phyloP scores from a whole-genome alignment of 2,113 vertebrate genomes.

The Heterocephalus glaber region DNA sequence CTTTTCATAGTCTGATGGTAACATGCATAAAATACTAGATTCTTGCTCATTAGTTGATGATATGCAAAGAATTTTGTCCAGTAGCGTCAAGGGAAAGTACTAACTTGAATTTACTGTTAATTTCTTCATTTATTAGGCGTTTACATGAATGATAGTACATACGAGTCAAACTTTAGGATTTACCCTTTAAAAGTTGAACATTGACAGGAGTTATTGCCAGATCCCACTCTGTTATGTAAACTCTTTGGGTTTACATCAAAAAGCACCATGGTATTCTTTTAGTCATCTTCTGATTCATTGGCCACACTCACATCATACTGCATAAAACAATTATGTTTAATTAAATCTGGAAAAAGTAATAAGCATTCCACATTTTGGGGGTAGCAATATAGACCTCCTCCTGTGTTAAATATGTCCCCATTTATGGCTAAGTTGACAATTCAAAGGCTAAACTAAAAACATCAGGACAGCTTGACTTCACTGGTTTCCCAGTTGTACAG shows the following conservation, averaged over 20 bases:
- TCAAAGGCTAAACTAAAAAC: constrained; percentile 71
- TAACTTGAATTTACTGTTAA: constrained; percentile 35
- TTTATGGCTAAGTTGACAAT: constrained; percentile 62
- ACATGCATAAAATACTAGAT: constrained; percentile 31
- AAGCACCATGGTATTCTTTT: neutral
- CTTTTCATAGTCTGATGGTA: constrained; percentile 50
- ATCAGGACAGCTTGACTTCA: constrained; percentile 77
- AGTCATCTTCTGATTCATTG: constrained; percentile 54
- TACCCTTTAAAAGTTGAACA: neutral
- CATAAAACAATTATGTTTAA: constrained; percentile 56
- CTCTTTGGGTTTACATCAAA: constrained; percentile 36
- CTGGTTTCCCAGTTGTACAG: constrained; percentile 67
- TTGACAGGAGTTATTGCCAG: constrained; percentile 1
- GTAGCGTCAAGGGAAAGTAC: neutral
- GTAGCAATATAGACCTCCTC: constrained; percentile 67
- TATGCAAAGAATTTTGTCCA: constrained; percentile 28
- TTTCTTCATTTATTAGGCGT: constrained; percentile 40
- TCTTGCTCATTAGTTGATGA: neutral
- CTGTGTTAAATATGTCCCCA: constrained; percentile 54
- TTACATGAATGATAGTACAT: neutral
- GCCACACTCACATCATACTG: constrained; percentile 13
- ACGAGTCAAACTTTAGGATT: neutral
- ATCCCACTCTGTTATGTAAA: neutral
- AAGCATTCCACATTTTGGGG: constrained; percentile 48
- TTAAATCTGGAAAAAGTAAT: constrained; percentile 61